These are phyloP conservation scores for Takifugu rubripes DNA, from an alignment of 2,797 vertebrate species.

Conservation along the genomic window DNA sequence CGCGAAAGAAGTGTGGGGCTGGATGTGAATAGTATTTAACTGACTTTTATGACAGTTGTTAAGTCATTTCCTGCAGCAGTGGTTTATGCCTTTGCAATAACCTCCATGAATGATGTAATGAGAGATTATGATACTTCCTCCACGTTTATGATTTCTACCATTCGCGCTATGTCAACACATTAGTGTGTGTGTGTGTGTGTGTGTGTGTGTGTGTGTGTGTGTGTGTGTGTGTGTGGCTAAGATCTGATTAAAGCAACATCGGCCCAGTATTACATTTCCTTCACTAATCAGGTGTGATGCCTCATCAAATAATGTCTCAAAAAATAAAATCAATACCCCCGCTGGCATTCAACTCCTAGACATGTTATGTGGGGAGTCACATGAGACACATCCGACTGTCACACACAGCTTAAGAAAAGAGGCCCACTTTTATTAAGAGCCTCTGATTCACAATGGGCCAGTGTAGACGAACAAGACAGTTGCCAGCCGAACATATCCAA, in stretches of 20 bases:
- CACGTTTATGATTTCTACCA: conserved; percentile 62
- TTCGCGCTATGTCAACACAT: conserved; percentile 45
- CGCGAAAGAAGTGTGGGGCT: conserved; percentile 37
- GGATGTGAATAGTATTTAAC: conserved; percentile 61
- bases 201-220: too few species aligned
- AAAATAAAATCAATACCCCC: too few species aligned
- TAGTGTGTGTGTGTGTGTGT: background rate
- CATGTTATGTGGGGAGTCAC: too few species aligned
- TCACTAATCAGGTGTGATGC: too few species aligned
- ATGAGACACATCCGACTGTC: conserved; percentile 43
- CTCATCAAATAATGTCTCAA: too few species aligned
- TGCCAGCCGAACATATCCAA: conserved; percentile 77
- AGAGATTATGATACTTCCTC: conserved; percentile 73
- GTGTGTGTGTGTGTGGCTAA: conserved; percentile 1
- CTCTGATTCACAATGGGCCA: conserved; percentile 62
- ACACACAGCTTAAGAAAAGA: conserved; percentile 46
- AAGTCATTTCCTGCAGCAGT: conserved; percentile 74
- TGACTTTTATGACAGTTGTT: conserved; percentile 76
- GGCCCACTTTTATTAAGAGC: background rate
- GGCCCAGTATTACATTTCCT: conserved; percentile 7
- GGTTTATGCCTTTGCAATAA: conserved; percentile 72
- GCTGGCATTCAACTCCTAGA: too few species aligned
- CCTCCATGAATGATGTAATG: conserved; percentile 72
- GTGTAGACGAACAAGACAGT: conserved; percentile 59
- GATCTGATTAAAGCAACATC: conserved; percentile 25